Conservation (phyloP, 2,888 invertebrate genomes). For the Rotaria socialis region DNA sequence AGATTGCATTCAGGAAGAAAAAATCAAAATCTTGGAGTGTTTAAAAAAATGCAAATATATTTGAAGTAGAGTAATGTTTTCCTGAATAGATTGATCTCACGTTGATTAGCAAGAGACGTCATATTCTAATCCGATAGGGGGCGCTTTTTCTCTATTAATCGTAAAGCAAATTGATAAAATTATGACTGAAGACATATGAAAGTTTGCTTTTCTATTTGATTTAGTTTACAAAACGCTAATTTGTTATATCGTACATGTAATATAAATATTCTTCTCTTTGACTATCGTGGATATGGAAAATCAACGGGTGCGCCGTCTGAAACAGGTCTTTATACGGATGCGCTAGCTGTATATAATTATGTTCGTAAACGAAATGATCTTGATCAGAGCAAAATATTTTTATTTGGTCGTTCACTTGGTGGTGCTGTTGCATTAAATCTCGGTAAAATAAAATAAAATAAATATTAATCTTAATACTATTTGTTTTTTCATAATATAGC, state of each 20-base stretch:
- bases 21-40: too few relatives aligned
- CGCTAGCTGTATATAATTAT: conserved; percentile 79
- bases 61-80: too few relatives aligned
- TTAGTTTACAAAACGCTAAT: conserved; percentile 76
- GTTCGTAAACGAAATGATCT: conserved; percentile 75
- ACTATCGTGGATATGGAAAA: conserved; percentile 87
- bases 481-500: neutral
- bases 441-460: conserved; percentile 60
- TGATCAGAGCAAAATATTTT: conserved; percentile 75
- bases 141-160: too few relatives aligned
- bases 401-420: conserved; percentile 81
- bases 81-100: too few relatives aligned
- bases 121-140: too few relatives aligned
- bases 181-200: too few relatives aligned
- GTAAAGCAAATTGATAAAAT: too few relatives aligned
- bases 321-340: conserved; percentile 75
- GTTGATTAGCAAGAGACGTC: too few relatives aligned
- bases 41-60: too few relatives aligned
- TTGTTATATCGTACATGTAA: conserved; percentile 76
- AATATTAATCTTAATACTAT: neutral
- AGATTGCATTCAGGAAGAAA: too few relatives aligned
- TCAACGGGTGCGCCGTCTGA: conserved; percentile 82
- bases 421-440: conserved; percentile 86
- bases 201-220: conserved; percentile 29
- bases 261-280: conserved; percentile 83